Conservation (phyloP, 92 coral and sea anemone species). For the Muricea muricata region DNA sequence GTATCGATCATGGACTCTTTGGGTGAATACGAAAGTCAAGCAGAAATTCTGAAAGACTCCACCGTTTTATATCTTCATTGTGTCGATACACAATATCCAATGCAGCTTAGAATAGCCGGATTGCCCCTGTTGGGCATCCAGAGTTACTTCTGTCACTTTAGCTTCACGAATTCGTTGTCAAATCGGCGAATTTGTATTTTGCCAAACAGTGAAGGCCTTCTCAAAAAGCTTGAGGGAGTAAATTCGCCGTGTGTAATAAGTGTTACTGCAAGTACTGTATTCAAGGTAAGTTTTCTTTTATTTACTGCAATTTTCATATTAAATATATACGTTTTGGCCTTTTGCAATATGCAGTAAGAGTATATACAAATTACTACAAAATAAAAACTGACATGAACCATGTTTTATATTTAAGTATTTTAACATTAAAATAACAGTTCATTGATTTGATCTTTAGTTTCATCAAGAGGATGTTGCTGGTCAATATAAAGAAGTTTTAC, state of each 20-base stretch:
- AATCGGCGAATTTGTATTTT: no score
- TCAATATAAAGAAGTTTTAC: background rate
- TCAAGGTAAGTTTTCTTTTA: constrained; percentile 1
- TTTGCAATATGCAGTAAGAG: background rate
- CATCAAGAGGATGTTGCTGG: background rate
- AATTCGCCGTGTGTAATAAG: no score
- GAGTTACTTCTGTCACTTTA: constrained; percentile 2
- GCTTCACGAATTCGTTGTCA: constrained; percentile 3
- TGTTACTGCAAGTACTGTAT: no score
- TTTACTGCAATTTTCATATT: background rate
- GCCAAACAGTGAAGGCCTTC: no score
- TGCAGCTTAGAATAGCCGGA: background rate
- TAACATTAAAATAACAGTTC: background rate
- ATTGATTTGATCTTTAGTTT: background rate
- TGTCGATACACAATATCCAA: background rate
- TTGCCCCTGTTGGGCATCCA: background rate
- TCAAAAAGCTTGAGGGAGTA: no score
- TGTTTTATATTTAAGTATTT: background rate
- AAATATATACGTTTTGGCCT: background rate
- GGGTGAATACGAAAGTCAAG: no score
- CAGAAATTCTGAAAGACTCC: no score
- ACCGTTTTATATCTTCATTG: no score
- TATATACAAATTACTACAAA: no score
- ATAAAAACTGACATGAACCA: background rate
- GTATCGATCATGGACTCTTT: no score